Base-by-base conservation (phyloP, 2,888 invertebrate species). In the Gisinianus flammeolus region DNA sequence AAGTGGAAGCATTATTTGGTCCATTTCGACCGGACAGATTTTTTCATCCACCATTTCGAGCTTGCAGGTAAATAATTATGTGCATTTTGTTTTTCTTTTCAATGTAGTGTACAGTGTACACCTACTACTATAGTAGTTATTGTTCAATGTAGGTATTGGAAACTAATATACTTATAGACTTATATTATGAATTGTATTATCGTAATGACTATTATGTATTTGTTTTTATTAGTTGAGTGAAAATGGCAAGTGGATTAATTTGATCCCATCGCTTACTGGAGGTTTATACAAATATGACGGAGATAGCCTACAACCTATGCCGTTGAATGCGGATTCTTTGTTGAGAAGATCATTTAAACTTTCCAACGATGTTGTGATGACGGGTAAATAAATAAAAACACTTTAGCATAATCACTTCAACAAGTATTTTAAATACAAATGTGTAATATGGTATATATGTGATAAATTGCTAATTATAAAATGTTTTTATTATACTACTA, bases 261-360 rank as follows among this genome's bases (percentile, higher is more conserved):
- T 98, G 86, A 96, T 98, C 85, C 98, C 98, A 0, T 96, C 98
- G 0, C 89, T 98, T 12, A 93, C 93, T 85, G 98, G 98, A 0
- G 92, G 93, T 2, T 89, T 98, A 70, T 98, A 96, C 88, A 94
- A 94, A 87, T 93, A 96, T 87, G 94, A 96, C 87, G 96, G 95
- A 0, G 92, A 93, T 79, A 92, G 91, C 80, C 91, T 98, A 69
- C 94, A 97, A 87, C 92, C 94, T 0, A 85, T 87, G 80, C 96
- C 97, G 0, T 91, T 98, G 81, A 92, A 93, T 62, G 93, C 95
- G 0, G 96, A 97, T 76, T 91, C 93, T 83, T 89, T 98, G 30
- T 89, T 98, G 4, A 93, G 93, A 78, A 87, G 88, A 19, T 95
- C 97, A 0, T 93, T 93, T 86, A 92, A 93, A 85, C 93, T 96